These are phyloP conservation scores for Galerucella pusilla DNA, from an alignment of 2,888 invertebrate genomes.

Conservation along the genomic window DNA sequence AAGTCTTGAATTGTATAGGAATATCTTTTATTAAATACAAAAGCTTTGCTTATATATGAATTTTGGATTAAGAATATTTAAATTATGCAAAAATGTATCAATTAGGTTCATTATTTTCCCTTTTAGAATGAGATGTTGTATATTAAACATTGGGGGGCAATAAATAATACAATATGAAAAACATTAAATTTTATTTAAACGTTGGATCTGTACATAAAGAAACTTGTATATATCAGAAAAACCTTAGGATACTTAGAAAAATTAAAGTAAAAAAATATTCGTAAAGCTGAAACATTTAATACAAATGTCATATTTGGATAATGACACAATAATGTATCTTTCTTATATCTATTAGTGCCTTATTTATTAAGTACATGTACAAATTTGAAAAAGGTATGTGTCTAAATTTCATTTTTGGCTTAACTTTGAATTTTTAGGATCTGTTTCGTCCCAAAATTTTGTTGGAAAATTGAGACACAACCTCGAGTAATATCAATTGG, in stretches of 20 bases:
- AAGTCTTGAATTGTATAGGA: no score
- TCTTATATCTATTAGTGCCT: constrained; percentile 45
- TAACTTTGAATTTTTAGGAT: no score
- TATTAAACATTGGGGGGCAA: neutral
- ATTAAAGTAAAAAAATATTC: constrained; percentile 48
- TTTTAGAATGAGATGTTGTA: no score
- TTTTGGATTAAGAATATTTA: no score
- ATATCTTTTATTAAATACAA: no score
- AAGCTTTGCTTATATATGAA: no score
- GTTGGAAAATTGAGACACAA: neutral
- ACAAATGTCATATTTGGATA: constrained; percentile 43
- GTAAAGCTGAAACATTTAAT: constrained; percentile 39
- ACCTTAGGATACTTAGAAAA: constrained; percentile 42
- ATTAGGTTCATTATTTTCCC: no score
- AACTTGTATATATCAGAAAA: constrained; percentile 49
- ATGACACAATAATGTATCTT: constrained; percentile 48
- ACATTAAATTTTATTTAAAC: constrained; percentile 48
- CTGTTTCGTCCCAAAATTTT: no score
- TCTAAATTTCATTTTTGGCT: neutral
- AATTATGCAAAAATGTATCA: no score
- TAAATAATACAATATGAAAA: constrained; percentile 26
- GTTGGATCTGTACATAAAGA: constrained; percentile 47
- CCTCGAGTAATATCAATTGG: neutral
- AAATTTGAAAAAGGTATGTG: constrained; percentile 1
- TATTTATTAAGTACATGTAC: constrained; percentile 49